Percentiles rank a stretch among this genome's conserved stretches.
Conservation (phyloP, 2,888 invertebrate genomes). For the Lasioglossum malachurum region DNA sequence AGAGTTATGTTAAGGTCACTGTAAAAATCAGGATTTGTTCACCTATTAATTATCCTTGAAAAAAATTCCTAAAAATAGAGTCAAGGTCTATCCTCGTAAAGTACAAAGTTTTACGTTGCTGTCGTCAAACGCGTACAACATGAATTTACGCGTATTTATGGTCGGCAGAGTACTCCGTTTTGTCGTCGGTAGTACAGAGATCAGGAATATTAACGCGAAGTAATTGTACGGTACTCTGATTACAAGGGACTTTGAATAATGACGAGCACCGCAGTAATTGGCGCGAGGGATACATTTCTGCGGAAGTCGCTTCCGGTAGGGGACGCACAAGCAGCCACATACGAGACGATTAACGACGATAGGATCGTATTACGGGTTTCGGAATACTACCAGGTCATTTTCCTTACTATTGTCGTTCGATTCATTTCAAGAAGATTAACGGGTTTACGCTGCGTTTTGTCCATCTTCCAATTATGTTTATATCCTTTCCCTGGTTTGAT, state of each 20-base stretch:
- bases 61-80: neutral
- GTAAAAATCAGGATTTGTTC: neutral
- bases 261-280: neutral
- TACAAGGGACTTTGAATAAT: conserved; percentile 14
- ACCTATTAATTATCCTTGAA: neutral
- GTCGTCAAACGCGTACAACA: too few species aligned
- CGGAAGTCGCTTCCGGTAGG: neutral
- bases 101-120: neutral
- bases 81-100: neutral
- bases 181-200: neutral
- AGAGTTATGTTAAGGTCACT: neutral
- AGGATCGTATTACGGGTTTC: neutral
- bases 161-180: neutral
- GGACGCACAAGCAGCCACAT: neutral
- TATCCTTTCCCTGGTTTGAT: neutral
- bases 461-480: neutral
- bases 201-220: neutral
- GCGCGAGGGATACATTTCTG: neutral
- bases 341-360: neutral
- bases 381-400: neutral
- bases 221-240: neutral
- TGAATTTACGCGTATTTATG: neutral
- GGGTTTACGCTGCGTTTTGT: neutral
- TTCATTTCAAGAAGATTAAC: neutral
- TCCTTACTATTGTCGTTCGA: neutral